A percentile compares a stretch with the other conserved stretches of the same genome.
phyloP scores from a whole-genome alignment of 2,888 invertebrate genomes.

The Platycheirus albimanus region DNA sequence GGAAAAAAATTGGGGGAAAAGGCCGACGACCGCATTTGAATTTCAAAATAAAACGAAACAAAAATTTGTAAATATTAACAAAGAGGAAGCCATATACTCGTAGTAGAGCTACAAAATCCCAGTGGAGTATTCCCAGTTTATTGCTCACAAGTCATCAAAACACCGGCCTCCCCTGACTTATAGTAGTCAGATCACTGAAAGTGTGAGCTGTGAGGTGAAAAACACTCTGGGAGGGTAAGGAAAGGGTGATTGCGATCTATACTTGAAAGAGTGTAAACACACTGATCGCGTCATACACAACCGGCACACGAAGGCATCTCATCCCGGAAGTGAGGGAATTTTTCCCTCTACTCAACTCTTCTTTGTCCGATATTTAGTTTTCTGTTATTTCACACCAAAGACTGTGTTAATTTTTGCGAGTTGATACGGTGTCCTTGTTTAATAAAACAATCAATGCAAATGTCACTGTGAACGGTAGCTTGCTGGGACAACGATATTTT shows the following conservation, averaged over 20 bases:
- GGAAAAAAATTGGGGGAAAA: constrained; percentile 65
- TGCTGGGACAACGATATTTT: too few relatives aligned
- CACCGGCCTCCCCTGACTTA: constrained; percentile 48
- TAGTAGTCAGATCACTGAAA: background rate
- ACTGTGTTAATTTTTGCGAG: too few relatives aligned
- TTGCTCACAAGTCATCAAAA: constrained; percentile 8
- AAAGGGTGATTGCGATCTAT: constrained; percentile 28
- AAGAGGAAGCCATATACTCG: constrained; percentile 70
- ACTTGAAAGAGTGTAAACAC: constrained; percentile 47
- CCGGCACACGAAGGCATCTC: constrained; percentile 47
- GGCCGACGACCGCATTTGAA: constrained; percentile 74
- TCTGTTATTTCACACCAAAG: background rate
- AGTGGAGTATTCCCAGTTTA: constrained; percentile 11
- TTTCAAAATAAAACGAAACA: constrained; percentile 52
- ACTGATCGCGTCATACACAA: constrained; percentile 58
- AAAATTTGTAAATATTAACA: constrained; percentile 44
- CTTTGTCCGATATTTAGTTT: constrained; percentile 1
- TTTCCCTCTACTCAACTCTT: constrained; percentile 19
- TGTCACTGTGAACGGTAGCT: too few relatives aligned
- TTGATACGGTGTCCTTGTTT: too few relatives aligned
- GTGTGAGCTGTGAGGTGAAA: background rate
- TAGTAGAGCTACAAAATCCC: constrained; percentile 23
- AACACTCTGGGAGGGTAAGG: constrained; percentile 20
- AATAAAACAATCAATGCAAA: too few relatives aligned
- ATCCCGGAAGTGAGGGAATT: constrained; percentile 70